A percentile compares a stretch with the other conserved stretches of the same genome.
phyloP scores from a whole-genome alignment of 2,797 vertebrate species.

The Manis crassicaudata region DNA sequence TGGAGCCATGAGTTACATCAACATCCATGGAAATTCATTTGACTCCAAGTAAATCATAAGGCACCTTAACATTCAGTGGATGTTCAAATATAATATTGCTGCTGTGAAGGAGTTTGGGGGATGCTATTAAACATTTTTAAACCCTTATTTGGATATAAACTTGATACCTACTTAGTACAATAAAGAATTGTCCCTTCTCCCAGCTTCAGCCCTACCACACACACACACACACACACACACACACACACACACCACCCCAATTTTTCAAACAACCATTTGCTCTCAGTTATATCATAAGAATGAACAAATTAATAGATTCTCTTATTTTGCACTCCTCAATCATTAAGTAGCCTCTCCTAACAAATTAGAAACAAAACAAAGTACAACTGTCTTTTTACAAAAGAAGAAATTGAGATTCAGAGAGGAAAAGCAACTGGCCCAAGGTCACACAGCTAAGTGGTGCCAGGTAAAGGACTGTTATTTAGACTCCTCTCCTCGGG shows the following conservation, averaged over 20 bases:
- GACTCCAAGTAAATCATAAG: neutral
- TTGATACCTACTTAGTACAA: neutral
- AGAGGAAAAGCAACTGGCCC: neutral
- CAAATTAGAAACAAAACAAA: neutral
- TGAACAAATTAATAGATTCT: neutral
- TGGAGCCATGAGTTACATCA: neutral
- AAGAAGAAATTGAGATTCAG: neutral
- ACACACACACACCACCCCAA: neutral
- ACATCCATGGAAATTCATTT: neutral
- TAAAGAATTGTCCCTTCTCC: neutral
- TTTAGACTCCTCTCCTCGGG: neutral
- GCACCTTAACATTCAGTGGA: neutral
- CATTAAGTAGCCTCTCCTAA: neutral
- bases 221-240: neutral
- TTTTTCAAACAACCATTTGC: neutral
- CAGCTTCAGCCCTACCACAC: neutral
- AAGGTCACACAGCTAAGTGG: neutral
- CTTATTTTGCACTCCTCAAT: neutral
- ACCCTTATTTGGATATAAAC: neutral
- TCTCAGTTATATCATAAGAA: neutral
- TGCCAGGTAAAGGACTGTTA: accelerated
- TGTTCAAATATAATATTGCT: neutral
- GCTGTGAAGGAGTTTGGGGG: neutral
- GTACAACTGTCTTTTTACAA: neutral
- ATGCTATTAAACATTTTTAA: neutral